A percentile compares a stretch with the other conserved stretches of the same genome.
phyloP scores from a whole-genome alignment of 2,113 vertebrate species.

The Sialia sialis region DNA sequence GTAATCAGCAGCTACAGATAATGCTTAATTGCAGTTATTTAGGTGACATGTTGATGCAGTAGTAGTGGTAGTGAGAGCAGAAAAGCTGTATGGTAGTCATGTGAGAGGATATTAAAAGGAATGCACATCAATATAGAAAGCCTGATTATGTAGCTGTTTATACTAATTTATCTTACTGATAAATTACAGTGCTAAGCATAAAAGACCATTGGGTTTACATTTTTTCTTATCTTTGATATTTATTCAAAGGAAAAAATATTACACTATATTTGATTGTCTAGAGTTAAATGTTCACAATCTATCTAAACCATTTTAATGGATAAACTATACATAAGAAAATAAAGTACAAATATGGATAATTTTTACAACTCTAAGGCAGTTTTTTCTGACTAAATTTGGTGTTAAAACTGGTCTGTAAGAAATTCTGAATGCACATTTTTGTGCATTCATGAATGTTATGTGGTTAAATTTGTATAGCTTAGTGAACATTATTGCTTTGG shows the following conservation, averaged over 20 bases:
- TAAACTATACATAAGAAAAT: neutral
- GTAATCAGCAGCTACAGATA: conserved; percentile 74
- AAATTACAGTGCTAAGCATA: conserved; percentile 35
- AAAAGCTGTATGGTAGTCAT: conserved; percentile 48
- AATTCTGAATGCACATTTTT: neutral
- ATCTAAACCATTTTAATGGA: neutral
- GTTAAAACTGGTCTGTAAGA: neutral
- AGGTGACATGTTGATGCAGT: conserved; percentile 74
- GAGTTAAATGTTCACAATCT: neutral
- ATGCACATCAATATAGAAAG: conserved; percentile 35
- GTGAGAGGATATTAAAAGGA: conserved; percentile 63
- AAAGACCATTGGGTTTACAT: neutral
- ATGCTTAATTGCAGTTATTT: conserved; percentile 80
- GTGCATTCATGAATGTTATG: neutral
- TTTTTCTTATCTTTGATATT: neutral
- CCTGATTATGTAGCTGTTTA: conserved; percentile 41
- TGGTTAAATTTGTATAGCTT: neutral
- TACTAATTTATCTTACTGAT: conserved; percentile 44
- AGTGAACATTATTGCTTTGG: neutral
- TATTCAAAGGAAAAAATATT: neutral
- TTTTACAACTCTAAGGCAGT: neutral
- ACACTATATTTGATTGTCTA: neutral
- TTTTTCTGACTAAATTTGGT: neutral
- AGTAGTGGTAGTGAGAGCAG: conserved; percentile 61
- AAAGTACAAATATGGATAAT: neutral